Percentiles rank a stretch among this genome's conserved stretches.
phyloP scores from a whole-genome alignment of 2,113 vertebrate genomes.

The Cercopithecus mona region DNA sequence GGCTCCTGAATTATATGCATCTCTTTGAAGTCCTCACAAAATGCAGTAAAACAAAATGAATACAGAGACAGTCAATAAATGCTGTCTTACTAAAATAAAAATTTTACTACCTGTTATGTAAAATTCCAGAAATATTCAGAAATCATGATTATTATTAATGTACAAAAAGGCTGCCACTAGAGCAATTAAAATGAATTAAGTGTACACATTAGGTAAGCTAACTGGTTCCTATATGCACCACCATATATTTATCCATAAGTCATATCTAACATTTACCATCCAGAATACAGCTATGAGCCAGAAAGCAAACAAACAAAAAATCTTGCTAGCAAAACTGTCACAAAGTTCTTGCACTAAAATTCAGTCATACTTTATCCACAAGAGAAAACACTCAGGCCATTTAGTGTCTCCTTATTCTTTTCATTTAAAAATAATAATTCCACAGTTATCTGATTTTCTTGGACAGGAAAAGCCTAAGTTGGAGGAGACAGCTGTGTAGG shows the following conservation, averaged over 20 bases:
- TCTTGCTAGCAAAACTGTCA: not conserved
- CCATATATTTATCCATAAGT: not conserved
- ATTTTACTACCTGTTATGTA: not conserved
- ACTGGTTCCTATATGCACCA: not conserved
- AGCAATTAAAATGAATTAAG: slow-evolving; percentile 27
- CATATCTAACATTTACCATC: not conserved
- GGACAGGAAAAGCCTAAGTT: not conserved
- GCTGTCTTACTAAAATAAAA: slow-evolving; percentile 5
- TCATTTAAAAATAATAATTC: slow-evolving; percentile 1
- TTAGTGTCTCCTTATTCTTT: not conserved
- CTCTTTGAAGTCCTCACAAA: not conserved
- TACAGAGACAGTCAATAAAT: not conserved
- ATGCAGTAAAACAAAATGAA: not conserved
- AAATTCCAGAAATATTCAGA: not conserved
- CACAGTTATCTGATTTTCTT: not conserved
- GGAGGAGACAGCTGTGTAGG: not conserved
- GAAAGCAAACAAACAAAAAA: not conserved
- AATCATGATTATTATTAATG: not conserved
- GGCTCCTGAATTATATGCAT: not conserved
- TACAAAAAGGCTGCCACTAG: not conserved
- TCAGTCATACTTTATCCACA: not conserved
- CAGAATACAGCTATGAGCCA: not conserved
- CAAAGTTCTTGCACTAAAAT: not conserved
- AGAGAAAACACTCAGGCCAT: not conserved
- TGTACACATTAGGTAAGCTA: not conserved